Evolutionary conservation across 92 coral and sea anemone species (phyloP).

Genomic region (Virgularia gustaviana): DNA sequence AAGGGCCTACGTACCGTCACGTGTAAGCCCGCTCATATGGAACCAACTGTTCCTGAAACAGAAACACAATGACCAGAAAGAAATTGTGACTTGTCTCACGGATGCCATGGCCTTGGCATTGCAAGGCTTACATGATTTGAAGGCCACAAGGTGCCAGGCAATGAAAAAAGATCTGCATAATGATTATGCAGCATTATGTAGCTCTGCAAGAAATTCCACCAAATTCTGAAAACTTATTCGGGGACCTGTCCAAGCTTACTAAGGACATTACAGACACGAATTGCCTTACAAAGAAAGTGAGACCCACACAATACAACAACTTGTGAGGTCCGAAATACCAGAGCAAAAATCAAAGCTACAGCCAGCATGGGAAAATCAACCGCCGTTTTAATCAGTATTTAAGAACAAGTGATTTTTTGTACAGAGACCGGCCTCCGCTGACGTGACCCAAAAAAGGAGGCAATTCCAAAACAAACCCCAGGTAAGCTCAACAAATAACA

Average conservation of each 20-base stretch:
- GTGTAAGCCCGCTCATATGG: no score
- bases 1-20: no score
- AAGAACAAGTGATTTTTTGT: conserved; percentile 46
- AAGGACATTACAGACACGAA: conserved; percentile 62
- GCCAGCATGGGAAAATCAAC: conserved; percentile 8
- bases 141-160: conserved; percentile 36
- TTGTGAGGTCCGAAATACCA: not conserved
- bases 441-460: conserved; percentile 20
- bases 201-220: conserved; percentile 10
- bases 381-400: conserved; percentile 35
- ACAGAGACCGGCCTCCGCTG: conserved; percentile 36
- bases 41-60: no score
- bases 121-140: conserved; percentile 53
- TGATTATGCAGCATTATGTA: conserved; percentile 54
- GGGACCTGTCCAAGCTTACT: conserved; percentile 56
- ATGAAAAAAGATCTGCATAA: conserved; percentile 55
- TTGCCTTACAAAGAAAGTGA: conserved; percentile 43
- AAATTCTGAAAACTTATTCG: conserved; percentile 54
- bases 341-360: not conserved
- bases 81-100: conserved; percentile 43
- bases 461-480: no score
- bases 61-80: not conserved
- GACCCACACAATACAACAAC: conserved; percentile 20
- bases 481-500: no score
- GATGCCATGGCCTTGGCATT: conserved; percentile 53